These are phyloP conservation scores for Murina feae DNA, from an alignment of 2,113 vertebrate genomes.

Conservation along the genomic window DNA sequence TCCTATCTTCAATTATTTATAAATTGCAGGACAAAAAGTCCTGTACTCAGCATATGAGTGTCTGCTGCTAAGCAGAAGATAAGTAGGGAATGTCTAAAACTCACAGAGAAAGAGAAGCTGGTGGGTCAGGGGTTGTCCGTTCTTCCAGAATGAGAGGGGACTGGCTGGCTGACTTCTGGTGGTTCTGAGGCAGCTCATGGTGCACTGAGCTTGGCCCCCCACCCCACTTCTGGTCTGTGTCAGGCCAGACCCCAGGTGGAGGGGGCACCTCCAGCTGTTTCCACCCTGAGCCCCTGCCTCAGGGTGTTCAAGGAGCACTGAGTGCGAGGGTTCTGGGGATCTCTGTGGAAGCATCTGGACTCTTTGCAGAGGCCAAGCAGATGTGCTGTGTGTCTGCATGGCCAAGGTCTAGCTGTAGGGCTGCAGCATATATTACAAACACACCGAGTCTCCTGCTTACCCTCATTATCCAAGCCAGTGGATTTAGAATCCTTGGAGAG, in stretches of 20 bases:
- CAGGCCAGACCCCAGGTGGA: rapidly evolving
- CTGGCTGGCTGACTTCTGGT: rapidly evolving
- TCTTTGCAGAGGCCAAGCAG: too few relatives aligned
- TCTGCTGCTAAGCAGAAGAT: not conserved
- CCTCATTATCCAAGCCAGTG: rapidly evolving
- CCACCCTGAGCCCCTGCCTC: rapidly evolving
- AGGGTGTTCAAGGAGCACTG: rapidly evolving
- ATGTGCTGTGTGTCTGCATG: rapidly evolving
- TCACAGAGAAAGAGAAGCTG: not conserved
- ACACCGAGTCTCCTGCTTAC: rapidly evolving
- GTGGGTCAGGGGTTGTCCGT: rapidly evolving
- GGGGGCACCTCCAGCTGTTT: rapidly evolving
- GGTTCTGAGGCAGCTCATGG: rapidly evolving
- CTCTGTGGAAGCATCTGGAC: not conserved
- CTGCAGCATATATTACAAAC: rapidly evolving
- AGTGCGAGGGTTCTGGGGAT: rapidly evolving
- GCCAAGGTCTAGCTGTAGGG: rapidly evolving
- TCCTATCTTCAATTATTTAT: not conserved
- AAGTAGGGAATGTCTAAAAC: not conserved
- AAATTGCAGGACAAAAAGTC: not conserved
- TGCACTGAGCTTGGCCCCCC: rapidly evolving
- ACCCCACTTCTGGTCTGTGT: rapidly evolving
- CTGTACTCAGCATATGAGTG: not conserved
- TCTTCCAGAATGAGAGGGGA: rapidly evolving
- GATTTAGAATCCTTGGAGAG: not conserved